These are phyloP conservation scores for Sthenelais limicola DNA, from an alignment of 2,888 invertebrate genomes.

Conservation along the genomic window DNA sequence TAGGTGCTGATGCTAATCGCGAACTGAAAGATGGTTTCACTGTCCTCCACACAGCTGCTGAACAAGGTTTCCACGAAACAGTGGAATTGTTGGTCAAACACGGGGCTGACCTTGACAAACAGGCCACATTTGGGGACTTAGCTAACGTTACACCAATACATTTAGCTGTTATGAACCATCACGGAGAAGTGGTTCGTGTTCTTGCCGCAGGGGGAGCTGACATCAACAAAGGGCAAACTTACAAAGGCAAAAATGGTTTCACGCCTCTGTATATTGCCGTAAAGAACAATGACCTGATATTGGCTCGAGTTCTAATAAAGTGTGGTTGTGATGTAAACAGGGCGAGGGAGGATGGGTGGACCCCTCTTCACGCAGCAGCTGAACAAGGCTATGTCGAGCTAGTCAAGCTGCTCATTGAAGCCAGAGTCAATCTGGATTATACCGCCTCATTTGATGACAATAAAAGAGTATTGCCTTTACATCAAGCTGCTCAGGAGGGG, in stretches of 20 bases:
- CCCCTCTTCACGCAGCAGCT: slow-evolving; percentile 57
- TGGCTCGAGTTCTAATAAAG: slow-evolving; percentile 54
- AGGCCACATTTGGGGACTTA: slow-evolving; percentile 49
- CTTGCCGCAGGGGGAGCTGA: slow-evolving; percentile 44
- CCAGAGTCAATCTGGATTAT: slow-evolving; percentile 30
- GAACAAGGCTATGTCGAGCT: slow-evolving; percentile 47
- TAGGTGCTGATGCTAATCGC: slow-evolving; percentile 48
- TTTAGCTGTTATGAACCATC: slow-evolving; percentile 50
- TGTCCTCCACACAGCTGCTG: slow-evolving; percentile 51
- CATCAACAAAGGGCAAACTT: slow-evolving; percentile 44
- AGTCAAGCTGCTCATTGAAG: slow-evolving; percentile 45
- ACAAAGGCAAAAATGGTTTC: slow-evolving; percentile 47
- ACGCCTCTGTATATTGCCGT: slow-evolving; percentile 59
- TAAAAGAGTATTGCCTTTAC: slow-evolving; percentile 46
- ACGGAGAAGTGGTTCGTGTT: slow-evolving; percentile 35
- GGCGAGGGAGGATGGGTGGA: slow-evolving; percentile 53
- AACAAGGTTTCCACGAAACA: slow-evolving; percentile 48
- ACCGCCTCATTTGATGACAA: slow-evolving; percentile 50
- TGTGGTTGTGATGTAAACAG: slow-evolving; percentile 57
- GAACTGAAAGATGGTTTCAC: slow-evolving; percentile 51
- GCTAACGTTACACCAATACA: slow-evolving; percentile 50
- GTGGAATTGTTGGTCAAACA: slow-evolving; percentile 41
- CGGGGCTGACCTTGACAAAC: slow-evolving; percentile 43
- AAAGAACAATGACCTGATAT: slow-evolving; percentile 53
- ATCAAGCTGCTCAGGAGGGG: slow-evolving; percentile 53